Base-by-base conservation (phyloP, 2,113 vertebrate species). In the Cricetomys ansorgei region DNA sequence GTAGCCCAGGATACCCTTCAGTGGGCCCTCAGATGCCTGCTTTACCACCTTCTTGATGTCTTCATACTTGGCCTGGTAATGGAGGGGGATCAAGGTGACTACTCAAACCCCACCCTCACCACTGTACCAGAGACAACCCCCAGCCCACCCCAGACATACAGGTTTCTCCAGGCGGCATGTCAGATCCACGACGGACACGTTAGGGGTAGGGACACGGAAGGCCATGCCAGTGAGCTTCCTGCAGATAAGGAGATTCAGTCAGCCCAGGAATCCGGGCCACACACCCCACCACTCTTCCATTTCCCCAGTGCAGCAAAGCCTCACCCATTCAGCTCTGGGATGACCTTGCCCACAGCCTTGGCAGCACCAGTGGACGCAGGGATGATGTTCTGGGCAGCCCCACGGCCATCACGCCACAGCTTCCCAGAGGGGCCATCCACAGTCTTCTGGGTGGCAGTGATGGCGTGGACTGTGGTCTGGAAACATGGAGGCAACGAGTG, bases 181-280 rank as follows among this genome's bases (percentile, higher is more conserved):
- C 97, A 99, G 98, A 97, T 99, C 99, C 94, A 99, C 99, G 19
- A 99, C 99, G 0, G 99, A 99, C 89, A 99, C 99, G 0, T 99
- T 99, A 97, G 99, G 99, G 73, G 99, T 99, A 89, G 99, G 99
- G 19, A 99, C 99, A 91, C 99, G 99, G 99, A 99, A 99, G 95
- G 99, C 99, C 99, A 99, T 99, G 96, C 99, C 99, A 7, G 99
- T 99, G 94, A 99, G 98, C 97, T 99, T 99, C 91, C 99, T 99
- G 98, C 2, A 48, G 65, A 72, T 0, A 43, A 16, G 19, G 23
- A 43, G 10, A 4, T 12, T 0, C 21, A 27, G 15, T 96, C 37
- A 89, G 31, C 21, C 64, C 75, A 37, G 1, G 9, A 7, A 37
- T 64, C 16, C 23, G 1, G 0, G 62, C 27, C 17, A 15, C 27